Conservation (phyloP, 2,797 vertebrate genomes). For the Pagetopsis macropterus region DNA sequence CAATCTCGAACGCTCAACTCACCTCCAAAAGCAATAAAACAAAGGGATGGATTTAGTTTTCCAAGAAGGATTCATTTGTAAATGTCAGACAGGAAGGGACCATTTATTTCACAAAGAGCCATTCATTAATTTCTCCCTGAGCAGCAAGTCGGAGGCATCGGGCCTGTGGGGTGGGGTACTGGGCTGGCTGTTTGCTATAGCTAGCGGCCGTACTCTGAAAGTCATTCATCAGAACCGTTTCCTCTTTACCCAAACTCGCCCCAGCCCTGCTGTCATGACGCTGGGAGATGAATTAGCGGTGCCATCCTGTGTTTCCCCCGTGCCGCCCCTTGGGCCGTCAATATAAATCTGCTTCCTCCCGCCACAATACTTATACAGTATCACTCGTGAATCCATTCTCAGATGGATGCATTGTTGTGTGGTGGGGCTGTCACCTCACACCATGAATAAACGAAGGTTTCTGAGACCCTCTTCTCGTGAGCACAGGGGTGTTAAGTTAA, state of each 20-base stretch:
- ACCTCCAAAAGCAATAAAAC: conserved; percentile 56
- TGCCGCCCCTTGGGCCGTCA: conserved; percentile 45
- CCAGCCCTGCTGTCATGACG: conserved; percentile 65
- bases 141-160: conserved; percentile 63
- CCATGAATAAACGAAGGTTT: conserved; percentile 6
- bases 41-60: conserved; percentile 63
- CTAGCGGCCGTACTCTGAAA: conserved; percentile 64
- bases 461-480: conserved; percentile 7
- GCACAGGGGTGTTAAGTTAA: not conserved
- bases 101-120: conserved; percentile 72
- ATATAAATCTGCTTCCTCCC: conserved; percentile 55
- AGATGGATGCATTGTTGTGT: conserved; percentile 45
- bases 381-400: conserved; percentile 39
- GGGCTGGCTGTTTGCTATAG: conserved; percentile 60
- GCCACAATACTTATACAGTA: conserved; percentile 29
- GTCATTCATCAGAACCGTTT: conserved; percentile 77
- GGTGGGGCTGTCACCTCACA: conserved; percentile 26
- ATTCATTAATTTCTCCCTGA: conserved; percentile 68
- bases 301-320: conserved; percentile 57
- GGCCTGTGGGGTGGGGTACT: conserved; percentile 60
- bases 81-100: conserved; percentile 66
- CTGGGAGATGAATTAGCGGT: conserved; percentile 72
- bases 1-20: conserved; percentile 13
- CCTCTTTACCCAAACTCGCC: conserved; percentile 46
- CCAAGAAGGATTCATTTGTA: conserved; percentile 66